Conservation (phyloP, 53 echinoderm and acorn worm genomes). For the Zoroaster sp. region DNA sequence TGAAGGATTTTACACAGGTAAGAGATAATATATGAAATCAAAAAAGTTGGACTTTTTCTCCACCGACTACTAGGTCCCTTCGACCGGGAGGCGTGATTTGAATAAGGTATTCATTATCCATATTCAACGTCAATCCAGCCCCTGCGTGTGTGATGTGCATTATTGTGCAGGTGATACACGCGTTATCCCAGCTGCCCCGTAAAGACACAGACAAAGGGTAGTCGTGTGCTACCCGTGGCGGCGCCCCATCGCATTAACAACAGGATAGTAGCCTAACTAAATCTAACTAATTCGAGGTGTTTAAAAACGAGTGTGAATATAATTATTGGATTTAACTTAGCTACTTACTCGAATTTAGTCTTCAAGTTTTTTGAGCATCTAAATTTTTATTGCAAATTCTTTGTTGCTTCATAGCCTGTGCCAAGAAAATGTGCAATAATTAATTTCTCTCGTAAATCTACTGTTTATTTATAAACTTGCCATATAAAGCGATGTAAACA, state of each 20-base stretch:
- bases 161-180: slow-evolving; percentile 29
- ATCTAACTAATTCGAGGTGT: not conserved
- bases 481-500: too few relatives aligned
- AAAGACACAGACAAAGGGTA: slow-evolving; percentile 5
- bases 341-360: too few relatives aligned
- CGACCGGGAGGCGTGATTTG: slow-evolving; percentile 4
- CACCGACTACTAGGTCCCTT: not conserved
- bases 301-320: not conserved
- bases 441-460: too few relatives aligned
- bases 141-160: not conserved
- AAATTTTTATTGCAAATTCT: too few relatives aligned
- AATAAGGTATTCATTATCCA: not conserved
- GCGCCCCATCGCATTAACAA: slow-evolving; percentile 50
- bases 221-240: not conserved
- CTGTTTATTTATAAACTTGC: too few relatives aligned
- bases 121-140: not conserved
- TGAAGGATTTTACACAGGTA: slow-evolving; percentile 1
- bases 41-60: not conserved
- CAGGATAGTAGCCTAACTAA: not conserved
- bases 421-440: too few relatives aligned
- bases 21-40: not conserved
- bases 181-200: slow-evolving; percentile 4
- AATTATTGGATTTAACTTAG: too few relatives aligned
- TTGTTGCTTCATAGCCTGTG: too few relatives aligned
- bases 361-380: too few relatives aligned